These are phyloP conservation scores for Manis javanica DNA, from an alignment of 2,797 vertebrate genomes.

Conservation along the genomic window DNA sequence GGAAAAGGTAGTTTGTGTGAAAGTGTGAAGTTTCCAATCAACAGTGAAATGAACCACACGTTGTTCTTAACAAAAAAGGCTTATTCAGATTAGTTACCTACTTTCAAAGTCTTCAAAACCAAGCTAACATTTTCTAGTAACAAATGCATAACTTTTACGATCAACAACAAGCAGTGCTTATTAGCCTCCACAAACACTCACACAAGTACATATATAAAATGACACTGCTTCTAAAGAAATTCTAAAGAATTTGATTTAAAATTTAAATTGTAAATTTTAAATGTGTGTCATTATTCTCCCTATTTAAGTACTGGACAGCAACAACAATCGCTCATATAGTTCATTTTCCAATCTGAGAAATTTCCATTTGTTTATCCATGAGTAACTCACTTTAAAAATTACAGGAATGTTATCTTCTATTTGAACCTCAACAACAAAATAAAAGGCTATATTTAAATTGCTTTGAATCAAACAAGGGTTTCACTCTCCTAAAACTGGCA, in stretches of 20 bases:
- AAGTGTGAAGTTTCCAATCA: not conserved
- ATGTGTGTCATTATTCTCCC: not conserved
- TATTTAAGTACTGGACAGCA: not conserved
- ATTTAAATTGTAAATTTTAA: conserved; percentile 43
- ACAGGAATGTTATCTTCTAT: not conserved
- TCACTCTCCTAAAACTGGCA: not conserved
- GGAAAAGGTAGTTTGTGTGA: not conserved
- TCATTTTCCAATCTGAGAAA: not conserved
- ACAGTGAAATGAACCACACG: not conserved
- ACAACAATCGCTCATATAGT: not conserved
- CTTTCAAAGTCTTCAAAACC: not conserved
- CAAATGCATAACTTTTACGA: not conserved
- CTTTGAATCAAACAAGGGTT: not conserved
- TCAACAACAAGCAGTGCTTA: not conserved
- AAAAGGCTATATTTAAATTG: not conserved
- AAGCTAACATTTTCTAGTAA: not conserved
- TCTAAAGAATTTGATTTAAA: not conserved
- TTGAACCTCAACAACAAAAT: not conserved
- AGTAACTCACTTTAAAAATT: not conserved
- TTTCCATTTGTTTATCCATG: not conserved
- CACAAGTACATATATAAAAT: too few species aligned
- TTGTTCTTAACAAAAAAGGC: not conserved
- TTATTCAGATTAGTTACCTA: not conserved
- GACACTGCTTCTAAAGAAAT: not conserved
- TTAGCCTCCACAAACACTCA: not conserved